A percentile compares a stretch with the other conserved stretches of the same genome.
Conservation (phyloP, 2,888 invertebrate species). For the Leptarthrus brevirostris region DNA sequence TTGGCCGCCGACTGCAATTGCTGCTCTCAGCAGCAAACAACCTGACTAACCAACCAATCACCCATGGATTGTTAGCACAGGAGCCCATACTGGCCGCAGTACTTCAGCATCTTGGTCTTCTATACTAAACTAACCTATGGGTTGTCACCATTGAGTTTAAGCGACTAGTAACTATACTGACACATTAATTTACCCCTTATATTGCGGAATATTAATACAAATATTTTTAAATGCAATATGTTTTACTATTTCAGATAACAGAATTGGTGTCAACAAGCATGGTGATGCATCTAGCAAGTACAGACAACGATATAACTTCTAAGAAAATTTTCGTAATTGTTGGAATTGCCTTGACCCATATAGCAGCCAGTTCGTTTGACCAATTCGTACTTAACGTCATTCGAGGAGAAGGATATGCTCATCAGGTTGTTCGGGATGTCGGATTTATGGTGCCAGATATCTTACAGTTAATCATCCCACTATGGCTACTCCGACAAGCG, state of each 20-base stretch:
- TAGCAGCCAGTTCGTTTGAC: slow-evolving; percentile 74
- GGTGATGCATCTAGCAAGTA: slow-evolving; percentile 71
- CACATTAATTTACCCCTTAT: too few species aligned
- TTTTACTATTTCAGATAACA: slow-evolving; percentile 70
- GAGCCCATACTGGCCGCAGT: too few species aligned
- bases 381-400: slow-evolving; percentile 75
- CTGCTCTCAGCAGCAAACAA: too few species aligned
- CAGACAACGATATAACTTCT: slow-evolving; percentile 69
- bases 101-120: too few species aligned
- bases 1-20: too few species aligned
- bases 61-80: too few species aligned
- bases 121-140: too few species aligned
- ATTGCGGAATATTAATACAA: too few species aligned
- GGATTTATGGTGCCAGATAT: slow-evolving; percentile 77
- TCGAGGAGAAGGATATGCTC: slow-evolving; percentile 73
- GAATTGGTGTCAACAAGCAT: slow-evolving; percentile 73
- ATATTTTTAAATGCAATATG: too few species aligned
- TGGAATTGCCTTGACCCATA: slow-evolving; percentile 73
- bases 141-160: too few species aligned
- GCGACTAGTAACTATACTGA: too few species aligned
- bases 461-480: slow-evolving; percentile 72
- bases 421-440: slow-evolving; percentile 76
- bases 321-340: slow-evolving; percentile 72
- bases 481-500: slow-evolving; percentile 67
- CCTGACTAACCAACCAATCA: too few species aligned